Percentiles rank a stretch among this genome's conserved stretches.
These are phyloP conservation scores for Ceyx erithaca DNA, from an alignment of 2,797 vertebrate genomes.

Conservation along the genomic window DNA sequence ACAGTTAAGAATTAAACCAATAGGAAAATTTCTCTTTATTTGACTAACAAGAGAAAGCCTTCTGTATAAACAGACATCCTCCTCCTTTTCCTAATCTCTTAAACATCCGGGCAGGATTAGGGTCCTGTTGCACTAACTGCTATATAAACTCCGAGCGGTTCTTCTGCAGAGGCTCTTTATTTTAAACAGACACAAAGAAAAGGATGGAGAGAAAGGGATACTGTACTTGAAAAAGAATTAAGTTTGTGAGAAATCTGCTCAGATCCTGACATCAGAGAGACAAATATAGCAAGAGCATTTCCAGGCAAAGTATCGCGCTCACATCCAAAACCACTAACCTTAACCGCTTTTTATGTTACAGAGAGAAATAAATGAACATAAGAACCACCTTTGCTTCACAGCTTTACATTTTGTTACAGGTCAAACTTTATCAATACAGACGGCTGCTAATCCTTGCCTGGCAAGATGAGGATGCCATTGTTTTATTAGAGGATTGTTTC, in stretches of 20 bases:
- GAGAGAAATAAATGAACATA: neutral
- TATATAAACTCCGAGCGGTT: constrained; percentile 52
- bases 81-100: constrained; percentile 63
- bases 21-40: constrained; percentile 68
- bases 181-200: neutral
- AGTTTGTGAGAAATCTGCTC: neutral
- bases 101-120: constrained; percentile 69
- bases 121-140: constrained; percentile 46
- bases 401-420: neutral
- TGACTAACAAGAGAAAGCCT: constrained; percentile 62
- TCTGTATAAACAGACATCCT: constrained; percentile 67
- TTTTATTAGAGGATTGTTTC: constrained; percentile 15
- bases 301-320: neutral
- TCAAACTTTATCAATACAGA: constrained; percentile 2
- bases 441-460: neutral
- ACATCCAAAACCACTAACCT: neutral
- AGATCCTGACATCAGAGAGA: neutral
- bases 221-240: neutral
- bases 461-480: neutral
- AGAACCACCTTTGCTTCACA: neutral
- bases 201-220: constrained; percentile 1
- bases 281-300: neutral
- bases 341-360: neutral
- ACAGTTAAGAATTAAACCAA: constrained; percentile 65
- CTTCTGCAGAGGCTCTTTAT: constrained; percentile 39